A percentile compares a stretch with the other conserved stretches of the same genome.
These are phyloP conservation scores for Hormaphis cornu DNA, from an alignment of 1,140 invertebrate genomes.

Conservation along the genomic window DNA sequence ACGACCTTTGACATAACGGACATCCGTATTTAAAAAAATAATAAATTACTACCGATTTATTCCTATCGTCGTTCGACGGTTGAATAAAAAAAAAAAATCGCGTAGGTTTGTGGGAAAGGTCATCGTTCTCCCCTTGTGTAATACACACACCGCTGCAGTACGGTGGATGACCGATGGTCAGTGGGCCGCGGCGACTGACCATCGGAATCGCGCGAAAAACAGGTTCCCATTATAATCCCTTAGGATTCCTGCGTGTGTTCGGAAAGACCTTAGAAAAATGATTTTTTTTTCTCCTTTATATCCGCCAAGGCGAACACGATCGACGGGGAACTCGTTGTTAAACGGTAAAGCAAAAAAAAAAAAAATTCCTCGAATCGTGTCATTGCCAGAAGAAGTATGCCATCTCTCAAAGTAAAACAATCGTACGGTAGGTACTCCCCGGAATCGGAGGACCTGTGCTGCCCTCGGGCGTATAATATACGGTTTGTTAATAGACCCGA, in stretches of 20 bases:
- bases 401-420: background rate
- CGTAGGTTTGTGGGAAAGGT: constrained; percentile 29
- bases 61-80: constrained; percentile 8
- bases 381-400: constrained; percentile 5
- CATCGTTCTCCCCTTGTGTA: constrained; percentile 10
- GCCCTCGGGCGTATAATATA: no score
- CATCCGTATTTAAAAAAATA: background rate
- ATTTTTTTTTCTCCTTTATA: background rate
- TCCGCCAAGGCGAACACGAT: background rate
- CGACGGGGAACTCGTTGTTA: background rate
- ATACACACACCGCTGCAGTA: background rate
- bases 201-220: constrained; percentile 21
- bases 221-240: constrained; percentile 28
- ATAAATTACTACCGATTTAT: constrained; percentile 26
- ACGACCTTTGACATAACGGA: constrained; percentile 29
- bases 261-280: background rate
- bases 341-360: constrained; percentile 9
- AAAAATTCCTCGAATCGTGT: background rate
- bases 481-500: background rate
- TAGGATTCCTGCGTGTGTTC: background rate
- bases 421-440: background rate
- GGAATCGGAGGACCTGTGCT: background rate
- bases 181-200: background rate
- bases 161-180: constrained; percentile 27
- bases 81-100: constrained; percentile 11